Base-by-base conservation (phyloP, 2,113 vertebrate genomes). In the Hoplias malabaricus region DNA sequence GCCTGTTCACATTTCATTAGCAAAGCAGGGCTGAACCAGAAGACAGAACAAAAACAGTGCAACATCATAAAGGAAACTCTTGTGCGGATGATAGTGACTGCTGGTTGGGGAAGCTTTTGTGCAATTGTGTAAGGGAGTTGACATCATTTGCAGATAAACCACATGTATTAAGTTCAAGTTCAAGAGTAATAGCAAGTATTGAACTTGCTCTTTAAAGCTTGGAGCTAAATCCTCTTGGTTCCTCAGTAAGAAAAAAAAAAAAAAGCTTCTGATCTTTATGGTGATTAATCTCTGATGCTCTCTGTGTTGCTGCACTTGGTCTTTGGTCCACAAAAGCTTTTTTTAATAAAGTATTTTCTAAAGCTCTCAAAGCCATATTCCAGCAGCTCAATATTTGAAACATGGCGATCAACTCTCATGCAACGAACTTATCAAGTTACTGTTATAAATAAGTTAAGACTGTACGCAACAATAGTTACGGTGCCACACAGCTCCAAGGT, bases 1-100 rank as follows among this genome's bases (percentile, higher is more conserved):
- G 36, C 34, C 34, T 73, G 65, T 82, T 73, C 67, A 3, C n/a
- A 7, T 31, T 71, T 54, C 48, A 40, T 21, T 40, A 40, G 42
- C 46, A 38, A 19, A 46, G 33, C 8, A 31, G 29, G n/a, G 34
- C 50, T 46, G 73, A 82, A 82, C 62, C 65, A 16, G 0, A 1
- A 62, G 31, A n/a, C 5, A 7, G 42, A 46, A 42, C 27, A 67
- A 27, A n/a, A 48, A 79, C 50, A 57, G 50, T 7, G 16, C 50
- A 4, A 77, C 27, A 19, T 48, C 8, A 40, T n/a, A 23, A 46
- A 38, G 54, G 38, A 38, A 56, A 38, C 21, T 16, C 42, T 5
- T 43, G 59, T 63, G 31, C 36, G 19, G 59, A 63, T 11, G 33
- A 63, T 34, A 7, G 59, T 36, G 59, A 63, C 21, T 21, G 59